Evolutionary conservation across 1,140 invertebrate species (phyloP).

Genomic region (Drosophila nikananu): DNA sequence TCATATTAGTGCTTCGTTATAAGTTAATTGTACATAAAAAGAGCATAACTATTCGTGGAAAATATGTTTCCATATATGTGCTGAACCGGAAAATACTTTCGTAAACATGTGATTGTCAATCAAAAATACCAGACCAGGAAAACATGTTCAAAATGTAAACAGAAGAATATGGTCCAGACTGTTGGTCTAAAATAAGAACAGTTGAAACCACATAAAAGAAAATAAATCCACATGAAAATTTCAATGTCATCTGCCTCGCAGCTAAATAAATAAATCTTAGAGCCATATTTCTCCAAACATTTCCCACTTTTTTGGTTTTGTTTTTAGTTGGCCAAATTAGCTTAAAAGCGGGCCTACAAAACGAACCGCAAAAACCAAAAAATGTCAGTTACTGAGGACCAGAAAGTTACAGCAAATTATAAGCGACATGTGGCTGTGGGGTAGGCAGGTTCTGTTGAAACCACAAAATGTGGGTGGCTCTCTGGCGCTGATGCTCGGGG

Average conservation of each 20-base stretch:
- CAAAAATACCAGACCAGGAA: conserved; percentile 42
- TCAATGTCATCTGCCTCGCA: conserved; percentile 43
- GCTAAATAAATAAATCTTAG: conserved; percentile 59
- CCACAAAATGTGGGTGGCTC: conserved; percentile 57
- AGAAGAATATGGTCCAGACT: conserved; percentile 36
- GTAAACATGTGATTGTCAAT: conserved; percentile 58
- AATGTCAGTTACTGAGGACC: conserved; percentile 65
- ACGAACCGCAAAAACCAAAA: conserved; percentile 41
- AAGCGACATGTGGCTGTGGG: conserved; percentile 68
- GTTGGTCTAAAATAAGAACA: conserved; percentile 19
- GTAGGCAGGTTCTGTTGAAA: conserved; percentile 15
- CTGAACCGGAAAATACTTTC: conserved; percentile 22
- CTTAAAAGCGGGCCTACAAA: conserved; percentile 23
- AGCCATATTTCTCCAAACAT: conserved; percentile 12
- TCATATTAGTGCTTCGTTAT: not conserved
- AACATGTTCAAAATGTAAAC: conserved; percentile 51
- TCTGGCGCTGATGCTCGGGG: conserved; percentile 18
- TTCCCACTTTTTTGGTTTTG: not conserved
- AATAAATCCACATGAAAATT: conserved; percentile 42
- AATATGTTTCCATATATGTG: not conserved
- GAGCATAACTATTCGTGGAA: not conserved
- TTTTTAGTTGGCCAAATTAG: conserved; percentile 27
- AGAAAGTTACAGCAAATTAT: conserved; percentile 70
- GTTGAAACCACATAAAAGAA: conserved; percentile 25
- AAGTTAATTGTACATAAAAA: not conserved